Percentiles rank a stretch among this genome's conserved stretches.
Conservation (phyloP, 1,140 invertebrate species). For the Sycophaga agraensis region DNA sequence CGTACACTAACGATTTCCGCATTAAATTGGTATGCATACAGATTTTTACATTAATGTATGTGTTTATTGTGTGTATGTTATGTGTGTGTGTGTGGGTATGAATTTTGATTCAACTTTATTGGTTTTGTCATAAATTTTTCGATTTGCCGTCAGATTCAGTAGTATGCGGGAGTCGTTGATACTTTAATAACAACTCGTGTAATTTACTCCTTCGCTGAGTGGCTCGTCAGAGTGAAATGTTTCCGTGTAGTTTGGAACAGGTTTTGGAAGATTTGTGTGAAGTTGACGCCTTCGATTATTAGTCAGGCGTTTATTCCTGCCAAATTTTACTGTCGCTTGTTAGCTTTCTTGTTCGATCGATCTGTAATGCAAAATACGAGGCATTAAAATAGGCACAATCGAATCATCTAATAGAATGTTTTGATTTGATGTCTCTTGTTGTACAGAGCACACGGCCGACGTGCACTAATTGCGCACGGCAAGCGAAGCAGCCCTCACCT, state of each 20-base stretch:
- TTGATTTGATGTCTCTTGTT: too few species aligned
- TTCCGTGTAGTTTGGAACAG: constrained; percentile 10
- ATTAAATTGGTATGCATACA: neutral
- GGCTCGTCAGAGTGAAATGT: constrained; percentile 1
- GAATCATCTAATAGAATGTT: too few species aligned
- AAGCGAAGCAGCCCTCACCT: too few species aligned
- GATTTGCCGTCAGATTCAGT: too few species aligned
- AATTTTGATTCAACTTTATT: neutral
- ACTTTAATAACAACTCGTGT: too few species aligned
- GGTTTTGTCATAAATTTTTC: neutral
- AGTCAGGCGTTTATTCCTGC: neutral
- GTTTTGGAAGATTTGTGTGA: constrained; percentile 10
- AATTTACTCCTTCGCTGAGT: neutral
- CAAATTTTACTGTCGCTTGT: constrained; percentile 35
- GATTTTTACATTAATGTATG: neutral
- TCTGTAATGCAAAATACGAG: constrained; percentile 31
- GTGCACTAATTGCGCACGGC: too few species aligned
- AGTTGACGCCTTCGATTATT: constrained; percentile 20
- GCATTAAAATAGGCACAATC: too few species aligned
- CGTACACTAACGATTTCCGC: neutral
- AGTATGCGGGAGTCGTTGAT: too few species aligned
- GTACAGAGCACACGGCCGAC: too few species aligned
- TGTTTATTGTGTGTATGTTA: neutral
- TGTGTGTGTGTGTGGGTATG: too few species aligned
- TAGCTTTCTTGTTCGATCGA: constrained; percentile 44